Percentiles rank a stretch among this genome's conserved stretches.
Evolutionary conservation across 1,140 invertebrate species (phyloP).

Genomic region (Coelopa frigida): DNA sequence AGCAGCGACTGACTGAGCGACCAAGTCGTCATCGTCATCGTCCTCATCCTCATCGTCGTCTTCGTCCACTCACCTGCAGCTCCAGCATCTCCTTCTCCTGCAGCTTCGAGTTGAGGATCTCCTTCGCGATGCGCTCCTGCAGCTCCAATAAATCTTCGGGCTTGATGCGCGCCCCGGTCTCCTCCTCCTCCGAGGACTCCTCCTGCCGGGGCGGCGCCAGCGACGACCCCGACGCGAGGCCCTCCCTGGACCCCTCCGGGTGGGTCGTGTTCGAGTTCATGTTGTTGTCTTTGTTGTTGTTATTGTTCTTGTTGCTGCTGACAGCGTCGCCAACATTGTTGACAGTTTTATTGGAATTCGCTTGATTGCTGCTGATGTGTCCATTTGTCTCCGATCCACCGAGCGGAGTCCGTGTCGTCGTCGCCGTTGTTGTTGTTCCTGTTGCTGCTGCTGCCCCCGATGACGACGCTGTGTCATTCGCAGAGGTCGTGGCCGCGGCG

Average conservation of each 20-base stretch:
- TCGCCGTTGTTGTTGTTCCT: conserved; percentile 15
- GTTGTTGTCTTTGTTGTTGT: not conserved
- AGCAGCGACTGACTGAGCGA: too few species aligned
- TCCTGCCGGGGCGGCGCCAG: conserved; percentile 4
- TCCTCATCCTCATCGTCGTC: too few species aligned
- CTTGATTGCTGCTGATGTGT: conserved; percentile 10
- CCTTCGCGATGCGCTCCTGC: conserved; percentile 39
- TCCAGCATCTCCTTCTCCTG: conserved; percentile 40
- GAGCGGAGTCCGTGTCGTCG: conserved; percentile 1
- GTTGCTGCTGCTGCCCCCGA: not conserved
- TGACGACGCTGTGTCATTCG: conserved; percentile 3
- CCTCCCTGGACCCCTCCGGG: too few species aligned
- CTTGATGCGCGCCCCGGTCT: conserved; percentile 21
- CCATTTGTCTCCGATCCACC: conserved; percentile 2
- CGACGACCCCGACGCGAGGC: too few species aligned
- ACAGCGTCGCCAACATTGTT: conserved; percentile 5
- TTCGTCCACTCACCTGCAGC: conserved; percentile 31
- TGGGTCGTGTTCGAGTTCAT: not conserved
- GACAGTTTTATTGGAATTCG: conserved; percentile 18
- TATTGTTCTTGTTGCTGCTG: conserved; percentile 7
- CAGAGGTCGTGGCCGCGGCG: conserved; percentile 10
- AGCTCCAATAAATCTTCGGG: conserved; percentile 36
- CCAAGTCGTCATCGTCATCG: too few species aligned
- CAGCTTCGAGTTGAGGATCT: conserved; percentile 42
- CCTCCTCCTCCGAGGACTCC: conserved; percentile 11